Conservation (phyloP, 2,888 invertebrate species). For the Helleia helle region DNA sequence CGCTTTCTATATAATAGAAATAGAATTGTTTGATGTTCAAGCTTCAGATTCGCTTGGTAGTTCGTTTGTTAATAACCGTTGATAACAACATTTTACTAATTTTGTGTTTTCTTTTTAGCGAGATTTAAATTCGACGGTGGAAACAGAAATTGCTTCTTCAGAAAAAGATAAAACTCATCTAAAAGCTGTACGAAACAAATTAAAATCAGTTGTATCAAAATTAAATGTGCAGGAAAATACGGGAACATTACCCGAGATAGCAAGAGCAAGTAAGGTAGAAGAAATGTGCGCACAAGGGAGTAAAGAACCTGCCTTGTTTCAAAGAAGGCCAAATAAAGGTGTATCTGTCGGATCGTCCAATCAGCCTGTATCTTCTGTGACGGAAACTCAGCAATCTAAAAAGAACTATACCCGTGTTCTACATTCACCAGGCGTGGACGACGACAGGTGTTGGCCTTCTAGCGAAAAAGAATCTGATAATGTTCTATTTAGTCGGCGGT, state of each 20-base stretch:
- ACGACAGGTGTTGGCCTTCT: slow-evolving; percentile 28
- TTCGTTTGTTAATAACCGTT: too few relatives aligned
- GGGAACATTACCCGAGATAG: slow-evolving; percentile 54
- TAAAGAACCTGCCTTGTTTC: slow-evolving; percentile 59
- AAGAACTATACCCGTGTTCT: slow-evolving; percentile 53
- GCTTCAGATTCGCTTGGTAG: too few relatives aligned
- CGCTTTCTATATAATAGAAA: too few relatives aligned
- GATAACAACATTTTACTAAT: too few relatives aligned
- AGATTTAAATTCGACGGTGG: slow-evolving; percentile 31
- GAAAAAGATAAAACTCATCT: slow-evolving; percentile 32
- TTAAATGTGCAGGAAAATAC: slow-evolving; percentile 25
- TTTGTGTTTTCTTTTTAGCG: slow-evolving; percentile 35
- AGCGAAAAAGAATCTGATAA: slow-evolving; percentile 26
- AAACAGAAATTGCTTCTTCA: slow-evolving; percentile 19
- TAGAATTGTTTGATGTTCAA: too few relatives aligned
- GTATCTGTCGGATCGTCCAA: slow-evolving; percentile 25
- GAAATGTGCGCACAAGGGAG: slow-evolving; percentile 45
- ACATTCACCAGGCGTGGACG: slow-evolving; percentile 49
- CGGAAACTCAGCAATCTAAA: slow-evolving; percentile 26
- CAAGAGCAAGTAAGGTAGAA: slow-evolving; percentile 43
- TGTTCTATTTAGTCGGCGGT: slow-evolving; percentile 39
- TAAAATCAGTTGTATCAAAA: slow-evolving; percentile 38
- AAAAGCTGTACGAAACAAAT: slow-evolving; percentile 44
- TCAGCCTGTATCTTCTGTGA: slow-evolving; percentile 12
- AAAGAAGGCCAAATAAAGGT: slow-evolving; percentile 46